Evolutionary conservation across 2,797 vertebrate species (phyloP), one percentile per base, ranked within the genome.

Genomic region (Scolopax rusticola): DNA sequence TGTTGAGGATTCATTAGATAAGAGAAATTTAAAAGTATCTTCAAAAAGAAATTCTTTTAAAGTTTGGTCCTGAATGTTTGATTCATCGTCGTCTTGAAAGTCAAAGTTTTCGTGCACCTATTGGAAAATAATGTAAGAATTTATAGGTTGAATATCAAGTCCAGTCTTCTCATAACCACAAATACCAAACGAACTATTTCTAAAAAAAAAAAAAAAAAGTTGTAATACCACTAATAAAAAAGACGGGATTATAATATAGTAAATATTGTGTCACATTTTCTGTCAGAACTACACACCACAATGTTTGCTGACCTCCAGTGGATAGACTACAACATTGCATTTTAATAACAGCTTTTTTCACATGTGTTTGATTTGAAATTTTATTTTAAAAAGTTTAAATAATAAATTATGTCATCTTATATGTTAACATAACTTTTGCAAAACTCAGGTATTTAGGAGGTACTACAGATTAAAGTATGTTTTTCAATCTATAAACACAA

Each of bases 21-120:
- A 96, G 78, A 99, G 98, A 97, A 99, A 98, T 94, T 94, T 97
- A 69, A 99, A 98, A 7, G 98, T 97, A 81, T 99, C 99, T 97
- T 99, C 98, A 94, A 99, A 97, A 93, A 99, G 95, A 56, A 97
- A 96, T 97, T 99, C 98, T 98, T 97, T 99, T 70, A 98, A 98
- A 87, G 97, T 98, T 97, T 99, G 99, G 96, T 98, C 97, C 59
- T 98, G 98, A 94, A 98, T 97, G 30, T 94, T 87, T 27, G 94
- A 84, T 30, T 98, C 98, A 50, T 97, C 93, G 74, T 98, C 97
- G 84, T 94, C 93, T 40, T 97, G 97, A 95, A 99, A 98, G 7
- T 98, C 96, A 82, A 99, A 97, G 40, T 98, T 97, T 9, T 98
- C 98, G 45, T 99, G 98, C 36, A 99, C 98, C 99, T 99, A 93